Base-by-base conservation (phyloP, 2,797 vertebrate species). In the Melanogrammus aeglefinus region DNA sequence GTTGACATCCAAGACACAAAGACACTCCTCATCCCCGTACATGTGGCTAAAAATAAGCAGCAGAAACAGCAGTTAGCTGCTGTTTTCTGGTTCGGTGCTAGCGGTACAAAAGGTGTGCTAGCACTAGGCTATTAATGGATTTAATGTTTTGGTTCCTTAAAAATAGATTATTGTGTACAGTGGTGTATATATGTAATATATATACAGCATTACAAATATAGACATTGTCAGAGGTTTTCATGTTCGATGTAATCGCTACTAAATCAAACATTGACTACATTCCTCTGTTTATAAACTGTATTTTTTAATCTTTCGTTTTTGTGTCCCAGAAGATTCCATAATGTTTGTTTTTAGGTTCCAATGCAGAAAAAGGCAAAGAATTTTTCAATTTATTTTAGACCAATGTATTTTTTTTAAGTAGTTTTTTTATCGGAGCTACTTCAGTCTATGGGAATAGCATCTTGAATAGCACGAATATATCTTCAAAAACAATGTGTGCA, bases 401-500 rank as follows among this genome's bases (percentile, higher is more conserved):
- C 76, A 82, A 79, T 41, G 70, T 79, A 83, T 69, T 63, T 63
- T 36, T 63, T n/a, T 63, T 63, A 57, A 57, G 47, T 38, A 80
- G 63, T 85, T 24, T 78, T 70, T 70, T 36, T 38, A n/a, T 31
- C 77, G 44, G 77, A 84, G 78, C 18, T 70, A 80, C 83, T 77
- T 83, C 33, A 85, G 83, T 85, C 86, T 85, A 86, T 82, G 85
- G 75, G 77, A 92, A 91, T 88, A 89, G 77, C 88, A 88, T 88
- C 88, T 29, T 33, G 27, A 70, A 93, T 93, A 93, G 8, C 77
- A 79, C 81, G 79, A 85, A 79, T 94, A 92, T 92, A 94, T 87
- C 95, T 93, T 94, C 94, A 88, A 94, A 93, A 94, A 93, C 95
- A 93, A 87, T 80, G 92, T 91, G 95, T 96, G 95, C 95, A 96